Evolutionary conservation across 2,113 vertebrate species (phyloP).

Genomic region (Sander vitreus): DNA sequence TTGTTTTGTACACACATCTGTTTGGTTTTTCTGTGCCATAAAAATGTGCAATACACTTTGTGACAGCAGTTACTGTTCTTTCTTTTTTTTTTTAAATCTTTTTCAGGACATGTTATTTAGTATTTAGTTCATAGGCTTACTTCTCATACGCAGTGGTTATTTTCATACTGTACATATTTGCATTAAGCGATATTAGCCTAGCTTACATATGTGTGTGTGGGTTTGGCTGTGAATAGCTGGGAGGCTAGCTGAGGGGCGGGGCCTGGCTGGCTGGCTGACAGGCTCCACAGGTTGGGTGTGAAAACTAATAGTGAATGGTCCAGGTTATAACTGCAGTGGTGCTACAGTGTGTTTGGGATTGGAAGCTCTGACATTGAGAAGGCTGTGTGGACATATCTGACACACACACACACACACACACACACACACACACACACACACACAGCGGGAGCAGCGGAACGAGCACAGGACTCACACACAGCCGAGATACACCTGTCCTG

Average conservation of each 20-base stretch:
- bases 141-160: background rate
- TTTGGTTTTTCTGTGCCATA: background rate
- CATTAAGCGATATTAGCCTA: background rate
- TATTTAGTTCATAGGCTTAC: background rate
- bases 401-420: background rate
- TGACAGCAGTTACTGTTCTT: background rate
- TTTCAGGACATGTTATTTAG: background rate
- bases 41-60: background rate
- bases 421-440: background rate
- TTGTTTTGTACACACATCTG: background rate
- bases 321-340: background rate
- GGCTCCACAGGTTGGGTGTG: slow-evolving; percentile 17
- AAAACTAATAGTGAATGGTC: slow-evolving; percentile 1
- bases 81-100: too few species aligned
- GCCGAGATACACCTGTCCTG: slow-evolving; percentile 29
- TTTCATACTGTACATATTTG: background rate
- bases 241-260: background rate
- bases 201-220: background rate
- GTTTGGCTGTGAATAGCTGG: background rate
- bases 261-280: slow-evolving; percentile 17
- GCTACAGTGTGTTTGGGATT: background rate
- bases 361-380: background rate
- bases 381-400: slow-evolving; percentile 10
- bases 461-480: slow-evolving; percentile 18
- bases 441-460: background rate